Evolutionary conservation across 1,140 invertebrate species (phyloP), one percentile per base, ranked within the genome.

Genomic region (Centruroides sculpturatus): DNA sequence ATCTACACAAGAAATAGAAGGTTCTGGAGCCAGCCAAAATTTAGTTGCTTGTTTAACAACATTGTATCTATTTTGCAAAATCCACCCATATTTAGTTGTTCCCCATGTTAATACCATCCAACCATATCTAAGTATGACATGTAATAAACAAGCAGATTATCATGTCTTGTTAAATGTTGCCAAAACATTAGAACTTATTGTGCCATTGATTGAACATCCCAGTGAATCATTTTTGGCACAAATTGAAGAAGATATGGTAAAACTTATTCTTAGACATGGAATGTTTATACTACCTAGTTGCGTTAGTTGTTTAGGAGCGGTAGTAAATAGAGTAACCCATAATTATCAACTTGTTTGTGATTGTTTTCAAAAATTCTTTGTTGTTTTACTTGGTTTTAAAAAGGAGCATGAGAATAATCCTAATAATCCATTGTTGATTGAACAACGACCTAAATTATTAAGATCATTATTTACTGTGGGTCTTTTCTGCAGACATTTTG

Each of bases 121-220:
- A 71, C 94, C 95, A 35, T 99, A 99, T 77, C 78, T 99, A 47
- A 92, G 91, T 74, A 82, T 97, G 64, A 92, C 90, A 74, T 94
- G 89, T 70, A 81, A 89, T 77, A 89, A 84, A 34, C 80, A 83
- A 66, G 83, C 83, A 41, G 89, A 92, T 69, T 83, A 86, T 70
- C 81, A 85, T 66, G 84, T 91, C 65, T 85, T 91, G 65, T 85
- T 83, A 67, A 85, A 83, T 69, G 88, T 91, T n/a, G 87, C 87
- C 4, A 81, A 83, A 64, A 97, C 92, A 46, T 72, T 98, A 54
- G 92, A 96, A 74, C 75, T 94, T 54, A 92, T 98, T n/a, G 92
- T 99, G 11, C 97, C 97, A 0, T 73, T 99, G 34, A 93, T 99
- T 81, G 92, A 97, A 72, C 94, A 99, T 77, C 95, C 97, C 0